Percentiles rank a stretch among this genome's conserved stretches.
These are phyloP conservation scores for Irena cyanogastra DNA, from an alignment of 2,113 vertebrate species.

Conservation along the genomic window DNA sequence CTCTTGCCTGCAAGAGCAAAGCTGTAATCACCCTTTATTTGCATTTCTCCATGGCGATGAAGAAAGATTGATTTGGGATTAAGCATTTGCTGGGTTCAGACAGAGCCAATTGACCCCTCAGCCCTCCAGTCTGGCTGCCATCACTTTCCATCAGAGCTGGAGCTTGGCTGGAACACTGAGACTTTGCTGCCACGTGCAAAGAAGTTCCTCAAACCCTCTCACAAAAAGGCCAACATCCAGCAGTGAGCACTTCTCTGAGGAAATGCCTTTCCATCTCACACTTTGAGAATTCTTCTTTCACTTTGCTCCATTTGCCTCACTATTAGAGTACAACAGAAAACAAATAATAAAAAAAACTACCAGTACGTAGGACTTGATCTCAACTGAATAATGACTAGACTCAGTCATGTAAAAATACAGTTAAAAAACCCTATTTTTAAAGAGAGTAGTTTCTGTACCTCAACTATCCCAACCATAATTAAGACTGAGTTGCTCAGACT, in stretches of 20 bases:
- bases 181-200: accelerated
- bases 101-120: background rate
- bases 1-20: background rate
- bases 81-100: background rate
- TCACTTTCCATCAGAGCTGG: background rate
- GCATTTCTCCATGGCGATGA: background rate
- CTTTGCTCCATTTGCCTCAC: background rate
- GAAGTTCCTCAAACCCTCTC: background rate
- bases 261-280: background rate
- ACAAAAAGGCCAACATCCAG: background rate
- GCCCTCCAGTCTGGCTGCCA: background rate
- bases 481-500: background rate
- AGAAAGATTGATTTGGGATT: background rate
- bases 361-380: background rate
- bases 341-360: background rate
- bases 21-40: background rate
- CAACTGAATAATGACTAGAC: background rate
- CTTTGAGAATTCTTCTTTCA: background rate
- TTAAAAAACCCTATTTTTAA: background rate
- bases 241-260: background rate
- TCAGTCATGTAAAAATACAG: accelerated
- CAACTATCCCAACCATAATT: background rate
- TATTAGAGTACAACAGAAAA: background rate
- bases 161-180: accelerated
- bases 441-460: background rate